Conservation (phyloP, 2,797 vertebrate species). For the Xiphorhynchus erythropygius region DNA sequence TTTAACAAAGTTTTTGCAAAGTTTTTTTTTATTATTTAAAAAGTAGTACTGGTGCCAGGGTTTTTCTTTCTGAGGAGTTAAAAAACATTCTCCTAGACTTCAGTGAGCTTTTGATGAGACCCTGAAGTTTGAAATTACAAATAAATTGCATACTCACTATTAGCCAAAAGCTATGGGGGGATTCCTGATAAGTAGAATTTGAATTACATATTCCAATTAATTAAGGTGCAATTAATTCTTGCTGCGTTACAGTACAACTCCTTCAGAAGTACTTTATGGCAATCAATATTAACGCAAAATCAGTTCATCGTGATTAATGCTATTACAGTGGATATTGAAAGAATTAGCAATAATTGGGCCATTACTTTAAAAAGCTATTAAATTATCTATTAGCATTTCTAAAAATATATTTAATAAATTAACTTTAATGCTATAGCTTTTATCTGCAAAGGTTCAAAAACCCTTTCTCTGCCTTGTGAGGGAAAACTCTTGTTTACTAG, state of each 20-base stretch:
- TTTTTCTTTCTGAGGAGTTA: background rate
- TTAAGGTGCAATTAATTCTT: slow-evolving; percentile 3
- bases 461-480: background rate
- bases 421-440: background rate
- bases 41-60: background rate
- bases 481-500: background rate
- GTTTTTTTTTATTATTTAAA: background rate
- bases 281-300: background rate
- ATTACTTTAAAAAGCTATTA: background rate
- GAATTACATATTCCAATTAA: slow-evolving; percentile 11
- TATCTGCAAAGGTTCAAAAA: background rate
- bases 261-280: slow-evolving; percentile 5
- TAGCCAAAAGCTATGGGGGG: background rate
- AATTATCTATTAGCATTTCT: background rate
- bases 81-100: background rate
- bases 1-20: background rate
- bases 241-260: background rate
- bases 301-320: background rate
- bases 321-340: slow-evolving; percentile 2
- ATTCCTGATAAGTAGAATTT: background rate
- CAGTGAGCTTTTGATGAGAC: background rate
- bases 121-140: background rate
- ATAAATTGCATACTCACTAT: background rate
- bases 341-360: background rate
- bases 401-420: background rate